Conservation (phyloP, 2,797 vertebrate genomes). For the Poeciliopsis turneri region DNA sequence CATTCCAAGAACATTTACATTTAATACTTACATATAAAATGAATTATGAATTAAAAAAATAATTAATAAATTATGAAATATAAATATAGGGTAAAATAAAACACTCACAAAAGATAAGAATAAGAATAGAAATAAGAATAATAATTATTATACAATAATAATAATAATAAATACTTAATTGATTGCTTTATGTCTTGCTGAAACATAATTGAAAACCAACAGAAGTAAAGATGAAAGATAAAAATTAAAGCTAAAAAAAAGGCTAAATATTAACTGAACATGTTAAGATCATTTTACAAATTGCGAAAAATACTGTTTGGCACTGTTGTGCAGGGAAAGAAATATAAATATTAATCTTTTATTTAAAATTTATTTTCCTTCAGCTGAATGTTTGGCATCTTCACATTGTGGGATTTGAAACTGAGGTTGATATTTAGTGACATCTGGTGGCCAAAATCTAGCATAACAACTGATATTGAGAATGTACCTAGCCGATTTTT, state of each 20-base stretch:
- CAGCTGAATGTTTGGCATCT: neutral
- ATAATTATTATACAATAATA: neutral
- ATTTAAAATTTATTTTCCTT: neutral
- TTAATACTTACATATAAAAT: neutral
- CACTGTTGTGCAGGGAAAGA: neutral
- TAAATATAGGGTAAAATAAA: neutral
- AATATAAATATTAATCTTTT: neutral
- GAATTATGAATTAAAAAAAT: neutral
- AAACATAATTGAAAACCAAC: neutral
- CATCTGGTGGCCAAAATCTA: constrained; percentile 56
- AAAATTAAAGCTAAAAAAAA: neutral
- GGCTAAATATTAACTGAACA: neutral
- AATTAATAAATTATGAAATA: neutral
- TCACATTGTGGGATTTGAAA: neutral
- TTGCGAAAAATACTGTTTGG: neutral
- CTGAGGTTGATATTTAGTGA: constrained; percentile 14
- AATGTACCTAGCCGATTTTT: neutral
- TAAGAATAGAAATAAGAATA: neutral
- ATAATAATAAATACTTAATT: too few species aligned
- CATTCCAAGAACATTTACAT: neutral
- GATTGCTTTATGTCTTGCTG: neutral
- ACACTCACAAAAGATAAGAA: neutral
- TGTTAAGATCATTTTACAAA: neutral
- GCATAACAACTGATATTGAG: constrained; percentile 5
- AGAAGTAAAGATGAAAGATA: neutral